A percentile compares a stretch with the other conserved stretches of the same genome.
These are phyloP conservation scores for Zonotrichia leucophrys DNA, from an alignment of 2,113 vertebrate genomes.

Conservation along the genomic window DNA sequence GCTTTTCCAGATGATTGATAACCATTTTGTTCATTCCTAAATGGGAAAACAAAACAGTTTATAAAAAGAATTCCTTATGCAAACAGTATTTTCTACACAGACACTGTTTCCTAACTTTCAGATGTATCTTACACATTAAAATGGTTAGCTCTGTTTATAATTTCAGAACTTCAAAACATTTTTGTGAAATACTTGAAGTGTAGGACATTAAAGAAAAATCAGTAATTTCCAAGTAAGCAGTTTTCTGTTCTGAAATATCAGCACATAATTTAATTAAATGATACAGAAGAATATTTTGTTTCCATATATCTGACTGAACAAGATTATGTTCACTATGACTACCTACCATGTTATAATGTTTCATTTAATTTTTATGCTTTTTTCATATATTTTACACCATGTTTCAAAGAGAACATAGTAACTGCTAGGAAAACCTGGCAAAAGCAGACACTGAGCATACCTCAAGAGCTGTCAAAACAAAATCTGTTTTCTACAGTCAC, in stretches of 20 bases:
- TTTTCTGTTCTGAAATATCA: background rate
- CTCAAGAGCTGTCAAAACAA: background rate
- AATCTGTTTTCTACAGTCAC: background rate
- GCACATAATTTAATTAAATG: background rate
- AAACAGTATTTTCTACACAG: background rate
- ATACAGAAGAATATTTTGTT: background rate
- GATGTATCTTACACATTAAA: background rate
- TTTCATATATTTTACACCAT: background rate
- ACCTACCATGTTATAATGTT: background rate
- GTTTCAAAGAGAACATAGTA: background rate
- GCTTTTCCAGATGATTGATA: constrained; percentile 96
- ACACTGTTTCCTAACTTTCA: background rate
- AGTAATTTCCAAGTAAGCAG: background rate
- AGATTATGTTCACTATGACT: background rate
- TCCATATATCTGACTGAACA: background rate
- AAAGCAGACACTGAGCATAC: background rate
- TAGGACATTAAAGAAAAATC: background rate
- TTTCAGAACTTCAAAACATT: background rate
- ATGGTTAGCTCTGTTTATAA: background rate
- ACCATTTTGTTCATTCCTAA: constrained; percentile 99
- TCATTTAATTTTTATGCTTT: background rate
- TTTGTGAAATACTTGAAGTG: fast-evolving
- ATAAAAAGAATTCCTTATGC: background rate
- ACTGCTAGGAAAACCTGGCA: background rate
- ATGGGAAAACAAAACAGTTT: background rate